Evolutionary conservation across 53 echinoderm and acorn worm genomes (phyloP), one percentile per base, ranked within the genome.

Genomic region (Temnopleurus reevesii): DNA sequence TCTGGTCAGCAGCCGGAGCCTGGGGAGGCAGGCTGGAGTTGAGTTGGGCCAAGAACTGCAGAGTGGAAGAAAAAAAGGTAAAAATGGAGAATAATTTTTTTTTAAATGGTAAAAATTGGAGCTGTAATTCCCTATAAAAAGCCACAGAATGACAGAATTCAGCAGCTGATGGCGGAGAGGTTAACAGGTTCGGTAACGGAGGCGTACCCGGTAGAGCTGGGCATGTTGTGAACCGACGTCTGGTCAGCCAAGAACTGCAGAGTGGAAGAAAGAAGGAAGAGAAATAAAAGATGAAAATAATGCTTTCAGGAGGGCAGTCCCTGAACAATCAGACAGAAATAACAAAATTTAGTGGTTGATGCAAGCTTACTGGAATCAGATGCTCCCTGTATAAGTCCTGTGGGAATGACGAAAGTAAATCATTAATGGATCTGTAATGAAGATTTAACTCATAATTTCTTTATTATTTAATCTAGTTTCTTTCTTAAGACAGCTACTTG

Each of bases 131-230:
- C n/a, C n/a, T n/a, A n/a, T n/a, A n/a, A n/a, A 45, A 55, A 53
- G 44, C 46, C 13, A 55, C 41, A 26, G 25, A 47, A 25, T 45
- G 41, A 19, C 29, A 57, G 8, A 28, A 19, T 13, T 28, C 44
- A 28, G 38, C 28, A 13, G 77, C n/a, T n/a, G 54, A 64, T 2
- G 86, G 76, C 25, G 95, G 95, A 1, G 95, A 92, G n/a, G n/a
- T n/a, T n/a, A 24, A 66, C 71, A 3, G 79, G 57, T 17, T 95
- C 93, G 0, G 77, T 61, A 18, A 66, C 61, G 30, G 90, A 65
- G 10, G 63, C 30, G 28, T 83, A 81, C 2, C 83, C 91, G 12
- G 60, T 84, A 21, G 66, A 71, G 60, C 64, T 64, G 15, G 81
- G 64, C 85, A 81, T 84, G 79, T 79, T 79, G 29, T 8, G 47